phyloP scores from a whole-genome alignment of 2,113 vertebrate genomes.

The Typhlomys cinereus region DNA sequence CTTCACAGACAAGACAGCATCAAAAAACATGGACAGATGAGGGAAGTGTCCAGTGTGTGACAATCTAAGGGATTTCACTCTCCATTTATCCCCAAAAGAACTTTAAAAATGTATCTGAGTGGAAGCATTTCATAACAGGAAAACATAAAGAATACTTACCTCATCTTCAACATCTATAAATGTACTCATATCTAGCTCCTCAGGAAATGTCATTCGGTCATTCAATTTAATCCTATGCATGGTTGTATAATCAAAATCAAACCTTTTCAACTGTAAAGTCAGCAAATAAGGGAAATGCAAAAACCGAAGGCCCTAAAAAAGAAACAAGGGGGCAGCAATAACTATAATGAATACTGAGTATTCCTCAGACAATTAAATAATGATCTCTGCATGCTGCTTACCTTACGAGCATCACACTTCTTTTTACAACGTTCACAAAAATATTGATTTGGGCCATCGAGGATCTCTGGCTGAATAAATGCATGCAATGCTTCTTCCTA shows the following conservation, averaged over 20 bases:
- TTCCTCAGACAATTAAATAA: background rate
- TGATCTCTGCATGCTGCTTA: slow-evolving; percentile 76
- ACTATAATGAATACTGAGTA: slow-evolving; percentile 27
- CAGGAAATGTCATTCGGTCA: slow-evolving; percentile 98
- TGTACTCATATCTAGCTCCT: slow-evolving; percentile 97
- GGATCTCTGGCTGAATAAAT: slow-evolving; percentile 98
- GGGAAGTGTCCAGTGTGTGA: background rate
- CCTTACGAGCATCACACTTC: slow-evolving; percentile 99
- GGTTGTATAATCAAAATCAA: slow-evolving; percentile 99
- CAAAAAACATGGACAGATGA: background rate
- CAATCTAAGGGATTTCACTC: too few relatives aligned
- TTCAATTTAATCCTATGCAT: slow-evolving; percentile 99
- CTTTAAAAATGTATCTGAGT: background rate
- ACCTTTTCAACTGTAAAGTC: slow-evolving; percentile 97
- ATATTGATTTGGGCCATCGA: slow-evolving; percentile 98
- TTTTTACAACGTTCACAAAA: slow-evolving; percentile 99
- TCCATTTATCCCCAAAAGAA: background rate
- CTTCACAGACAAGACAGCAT: background rate
- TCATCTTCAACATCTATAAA: slow-evolving; percentile 99
- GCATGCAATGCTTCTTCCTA: slow-evolving; percentile 99
- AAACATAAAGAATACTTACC: slow-evolving; percentile 84
- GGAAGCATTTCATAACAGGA: slow-evolving; percentile 16
- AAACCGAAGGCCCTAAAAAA: slow-evolving; percentile 93
- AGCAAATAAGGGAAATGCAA: slow-evolving; percentile 98
- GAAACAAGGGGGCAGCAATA: background rate